phyloP scores from a whole-genome alignment of 2,888 invertebrate genomes.

The Drosophila lutescens region DNA sequence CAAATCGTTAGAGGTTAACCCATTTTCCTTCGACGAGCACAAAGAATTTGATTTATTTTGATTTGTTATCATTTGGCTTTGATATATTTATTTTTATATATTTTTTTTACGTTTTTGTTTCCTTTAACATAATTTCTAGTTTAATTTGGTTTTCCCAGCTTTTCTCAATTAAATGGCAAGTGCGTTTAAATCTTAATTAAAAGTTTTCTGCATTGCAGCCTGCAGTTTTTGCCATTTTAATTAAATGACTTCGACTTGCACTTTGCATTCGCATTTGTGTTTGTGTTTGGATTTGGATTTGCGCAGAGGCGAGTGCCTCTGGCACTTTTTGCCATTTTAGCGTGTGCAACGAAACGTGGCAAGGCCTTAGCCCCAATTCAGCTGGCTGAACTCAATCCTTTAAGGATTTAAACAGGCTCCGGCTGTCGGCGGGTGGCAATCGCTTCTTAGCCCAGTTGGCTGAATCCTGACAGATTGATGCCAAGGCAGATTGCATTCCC shows the following conservation, averaged over 20 bases:
- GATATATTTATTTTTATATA: neutral
- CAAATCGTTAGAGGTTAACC: constrained; percentile 7
- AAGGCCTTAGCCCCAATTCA: constrained; percentile 42
- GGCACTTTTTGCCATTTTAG: constrained; percentile 7
- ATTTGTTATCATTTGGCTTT: neutral
- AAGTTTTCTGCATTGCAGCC: constrained; percentile 20
- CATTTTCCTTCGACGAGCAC: constrained; percentile 7
- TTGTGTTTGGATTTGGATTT: neutral
- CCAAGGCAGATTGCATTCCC: constrained; percentile 11
- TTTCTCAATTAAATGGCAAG: constrained; percentile 15
- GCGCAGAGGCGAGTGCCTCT: neutral
- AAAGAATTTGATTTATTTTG: neutral
- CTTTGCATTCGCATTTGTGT: constrained; percentile 34
- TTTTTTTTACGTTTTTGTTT: no score
- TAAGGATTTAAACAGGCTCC: constrained; percentile 39
- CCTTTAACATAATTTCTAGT: neutral
- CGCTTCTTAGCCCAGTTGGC: constrained; percentile 28
- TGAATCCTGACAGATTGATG: constrained; percentile 14
- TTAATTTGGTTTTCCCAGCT: neutral
- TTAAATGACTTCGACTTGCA: constrained; percentile 39
- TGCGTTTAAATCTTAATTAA: constrained; percentile 37
- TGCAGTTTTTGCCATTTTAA: constrained; percentile 25
- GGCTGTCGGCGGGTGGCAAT: neutral
- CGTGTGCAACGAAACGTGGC: constrained; percentile 36
- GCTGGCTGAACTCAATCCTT: constrained; percentile 43